A percentile compares a stretch with the other conserved stretches of the same genome.
Evolutionary conservation across 2,888 invertebrate genomes (phyloP).

Genomic region (Plebejus melissa): DNA sequence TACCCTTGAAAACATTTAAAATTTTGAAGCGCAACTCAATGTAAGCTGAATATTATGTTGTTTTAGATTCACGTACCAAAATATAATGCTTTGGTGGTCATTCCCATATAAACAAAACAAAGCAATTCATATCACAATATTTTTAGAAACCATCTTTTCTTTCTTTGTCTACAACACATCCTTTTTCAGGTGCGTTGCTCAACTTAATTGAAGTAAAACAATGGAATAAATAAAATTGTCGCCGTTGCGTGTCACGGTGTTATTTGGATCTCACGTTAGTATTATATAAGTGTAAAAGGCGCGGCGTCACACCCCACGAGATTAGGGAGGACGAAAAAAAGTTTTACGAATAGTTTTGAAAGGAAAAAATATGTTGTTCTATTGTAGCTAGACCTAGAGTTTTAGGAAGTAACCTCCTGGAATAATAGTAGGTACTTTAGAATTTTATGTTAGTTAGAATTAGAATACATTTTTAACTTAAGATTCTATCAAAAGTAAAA

Average conservation of each 20-base stretch:
- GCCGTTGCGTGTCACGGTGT: constrained; percentile 18
- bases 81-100: background rate
- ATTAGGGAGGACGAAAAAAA: constrained; percentile 14
- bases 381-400: no score
- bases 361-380: no score
- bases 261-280: constrained; percentile 26
- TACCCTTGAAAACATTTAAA: no score
- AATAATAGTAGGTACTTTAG: no score
- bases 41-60: no score
- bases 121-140: background rate
- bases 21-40: no score
- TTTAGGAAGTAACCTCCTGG: no score
- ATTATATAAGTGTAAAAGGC: constrained; percentile 29
- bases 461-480: no score
- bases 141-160: background rate
- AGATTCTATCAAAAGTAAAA: no score
- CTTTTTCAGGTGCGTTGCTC: background rate
- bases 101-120: background rate
- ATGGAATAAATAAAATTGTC: constrained; percentile 29
- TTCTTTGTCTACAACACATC: background rate
- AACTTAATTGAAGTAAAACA: constrained; percentile 16
- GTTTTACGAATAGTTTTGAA: background rate
- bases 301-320: constrained; percentile 24
- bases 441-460: no score
- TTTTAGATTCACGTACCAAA: background rate